Evolutionary conservation across 2,113 vertebrate genomes (phyloP).

Genomic region (Prinia subflava): DNA sequence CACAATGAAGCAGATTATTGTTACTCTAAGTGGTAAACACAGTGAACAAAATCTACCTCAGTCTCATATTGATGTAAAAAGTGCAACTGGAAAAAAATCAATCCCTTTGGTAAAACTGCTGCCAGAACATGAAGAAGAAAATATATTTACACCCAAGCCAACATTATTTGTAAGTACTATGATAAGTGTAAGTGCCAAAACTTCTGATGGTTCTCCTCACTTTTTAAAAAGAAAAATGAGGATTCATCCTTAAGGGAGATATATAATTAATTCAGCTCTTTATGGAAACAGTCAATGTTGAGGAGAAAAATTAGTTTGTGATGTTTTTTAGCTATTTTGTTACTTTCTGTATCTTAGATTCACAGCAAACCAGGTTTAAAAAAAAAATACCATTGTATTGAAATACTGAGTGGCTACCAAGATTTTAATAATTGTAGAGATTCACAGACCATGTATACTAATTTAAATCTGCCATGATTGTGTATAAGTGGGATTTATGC

Average conservation of each 20-base stretch:
- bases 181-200: not conserved
- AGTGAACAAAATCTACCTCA: slow-evolving; percentile 55
- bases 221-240: not conserved
- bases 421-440: not conserved
- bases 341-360: not conserved
- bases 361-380: not conserved
- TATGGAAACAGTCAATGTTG: not conserved
- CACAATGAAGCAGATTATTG: slow-evolving; percentile 90
- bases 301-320: not conserved
- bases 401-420: not conserved
- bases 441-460: not conserved
- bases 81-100: slow-evolving; percentile 15
- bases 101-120: slow-evolving; percentile 38
- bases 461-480: not conserved
- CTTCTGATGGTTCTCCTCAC: not conserved
- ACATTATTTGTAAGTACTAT: slow-evolving; percentile 90
- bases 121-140: slow-evolving; percentile 72
- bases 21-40: slow-evolving; percentile 76
- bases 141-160: slow-evolving; percentile 82
- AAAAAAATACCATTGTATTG: not conserved
- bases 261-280: not conserved
- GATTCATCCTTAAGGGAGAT: not conserved
- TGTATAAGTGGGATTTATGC: not conserved
- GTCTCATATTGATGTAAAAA: slow-evolving; percentile 46
- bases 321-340: not conserved